Percentiles rank a stretch among this genome's conserved stretches.
Conservation (phyloP, 2,888 invertebrate genomes). For the Erannis defoliaria region DNA sequence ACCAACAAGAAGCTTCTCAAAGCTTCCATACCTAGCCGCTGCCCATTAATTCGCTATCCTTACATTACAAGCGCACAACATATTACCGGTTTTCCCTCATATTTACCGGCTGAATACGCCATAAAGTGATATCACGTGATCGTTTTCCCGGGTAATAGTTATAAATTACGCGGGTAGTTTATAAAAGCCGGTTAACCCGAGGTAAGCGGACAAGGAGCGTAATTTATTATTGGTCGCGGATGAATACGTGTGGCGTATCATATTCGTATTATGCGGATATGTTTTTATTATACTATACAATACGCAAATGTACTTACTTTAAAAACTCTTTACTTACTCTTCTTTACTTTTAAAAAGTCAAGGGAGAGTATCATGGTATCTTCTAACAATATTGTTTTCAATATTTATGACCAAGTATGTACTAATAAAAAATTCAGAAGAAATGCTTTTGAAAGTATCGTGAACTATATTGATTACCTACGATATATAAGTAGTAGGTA, state of each 20-base stretch:
- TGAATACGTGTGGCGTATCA: conserved; percentile 74
- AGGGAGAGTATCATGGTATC: no score
- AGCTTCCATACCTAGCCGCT: conserved; percentile 44
- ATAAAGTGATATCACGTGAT: conserved; percentile 86
- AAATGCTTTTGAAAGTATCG: no score
- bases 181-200: conserved; percentile 87
- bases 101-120: conserved; percentile 83
- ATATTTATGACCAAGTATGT: no score
- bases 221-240: conserved; percentile 84
- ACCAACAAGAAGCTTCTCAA: conserved; percentile 13
- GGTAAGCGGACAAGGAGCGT: conserved; percentile 84
- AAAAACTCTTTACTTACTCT: no score
- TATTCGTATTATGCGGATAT: conserved; percentile 30
- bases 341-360: no score
- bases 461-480: no score
- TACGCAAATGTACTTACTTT: no score
- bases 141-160: conserved; percentile 85
- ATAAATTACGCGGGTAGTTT: conserved; percentile 86
- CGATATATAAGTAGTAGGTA: no score
- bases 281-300: background rate
- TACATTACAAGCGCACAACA: conserved; percentile 63
- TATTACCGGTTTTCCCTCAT: conserved; percentile 76
- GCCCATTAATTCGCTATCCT: conserved; percentile 48
- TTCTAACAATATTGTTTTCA: no score
- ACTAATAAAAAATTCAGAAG: no score